Evolutionary conservation across 1,140 invertebrate genomes (phyloP).

Genomic region (Drosophila sturtevanti): DNA sequence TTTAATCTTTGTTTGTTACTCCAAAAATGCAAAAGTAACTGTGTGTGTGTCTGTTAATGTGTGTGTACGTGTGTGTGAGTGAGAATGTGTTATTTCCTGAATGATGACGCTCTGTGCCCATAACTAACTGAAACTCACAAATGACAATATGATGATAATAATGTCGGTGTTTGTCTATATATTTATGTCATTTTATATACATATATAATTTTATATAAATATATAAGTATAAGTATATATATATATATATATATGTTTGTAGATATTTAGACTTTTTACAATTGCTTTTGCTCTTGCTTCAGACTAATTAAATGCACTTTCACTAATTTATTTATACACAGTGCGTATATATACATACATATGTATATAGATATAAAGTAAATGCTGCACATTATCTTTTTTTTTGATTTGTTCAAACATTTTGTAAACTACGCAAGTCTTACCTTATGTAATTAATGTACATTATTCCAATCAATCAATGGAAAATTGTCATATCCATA

Average conservation of each 20-base stretch:
- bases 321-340: neutral
- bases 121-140: conserved; percentile 12
- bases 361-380: too few relatives aligned
- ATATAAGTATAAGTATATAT: too few relatives aligned
- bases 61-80: neutral
- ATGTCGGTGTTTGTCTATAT: too few relatives aligned
- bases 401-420: neutral
- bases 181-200: neutral
- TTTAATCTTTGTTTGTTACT: neutral
- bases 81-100: conserved; percentile 11
- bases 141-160: neutral
- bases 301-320: neutral
- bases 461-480: neutral
- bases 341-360: too few relatives aligned
- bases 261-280: too few relatives aligned
- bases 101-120: neutral
- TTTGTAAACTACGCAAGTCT: neutral
- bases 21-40: neutral
- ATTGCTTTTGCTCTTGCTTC: neutral
- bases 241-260: too few relatives aligned
- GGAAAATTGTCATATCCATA: neutral
- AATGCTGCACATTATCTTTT: too few relatives aligned
- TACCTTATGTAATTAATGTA: conserved; percentile 3
- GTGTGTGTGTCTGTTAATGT: neutral
- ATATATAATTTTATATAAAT: too few relatives aligned